Evolutionary conservation across 2,797 vertebrate genomes (phyloP), one percentile per base, ranked within the genome.

Genomic region (Danio tinwini): DNA sequence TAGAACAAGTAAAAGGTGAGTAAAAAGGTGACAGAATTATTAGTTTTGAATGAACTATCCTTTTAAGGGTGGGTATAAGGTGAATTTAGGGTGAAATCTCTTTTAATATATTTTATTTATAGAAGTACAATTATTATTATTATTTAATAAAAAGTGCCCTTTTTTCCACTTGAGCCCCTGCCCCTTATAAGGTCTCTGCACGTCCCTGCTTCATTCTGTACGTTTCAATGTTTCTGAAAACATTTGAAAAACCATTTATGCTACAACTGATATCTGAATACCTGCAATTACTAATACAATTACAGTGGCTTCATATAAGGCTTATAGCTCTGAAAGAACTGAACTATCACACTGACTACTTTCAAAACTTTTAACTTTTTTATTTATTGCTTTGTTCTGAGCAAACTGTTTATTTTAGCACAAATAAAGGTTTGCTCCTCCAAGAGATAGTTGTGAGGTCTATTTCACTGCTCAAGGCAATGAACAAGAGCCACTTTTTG

Each of bases 401-500:
- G 17, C 17, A 45, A 7, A 8, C 55, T 47, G 70, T 59, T 73
- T 58, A 72, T 21, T 72, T 58, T 19, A 72, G 17, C 13, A 45
- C 12, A 29, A 58, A 17, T 44, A 72, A 53, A 58, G 42, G 58
- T 69, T 58, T 16, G 37, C 17, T 50, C 1, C 49, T 64, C 40
- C 11, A 0, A 64, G 42, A 59, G 64, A 44, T 55, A 29, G 21
- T 6, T 45, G 37, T 42, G 8, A 70, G 10, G 7, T 75, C 58
- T 42, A 12, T 59, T 76, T 76, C 8, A 8, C 42, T 62, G 44
- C 21, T 53, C 1, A 59, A 42, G 47, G 39, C 40, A 71, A 64
- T 58, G 50, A 71, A 71, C 44, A 64, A 29, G 39, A 14, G 61
- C 5, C 17, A 52, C 50, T 52, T 81, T 59, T 62, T 37, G 19